These are phyloP conservation scores for Pocota personata DNA, from an alignment of 2,888 invertebrate species.

Conservation along the genomic window DNA sequence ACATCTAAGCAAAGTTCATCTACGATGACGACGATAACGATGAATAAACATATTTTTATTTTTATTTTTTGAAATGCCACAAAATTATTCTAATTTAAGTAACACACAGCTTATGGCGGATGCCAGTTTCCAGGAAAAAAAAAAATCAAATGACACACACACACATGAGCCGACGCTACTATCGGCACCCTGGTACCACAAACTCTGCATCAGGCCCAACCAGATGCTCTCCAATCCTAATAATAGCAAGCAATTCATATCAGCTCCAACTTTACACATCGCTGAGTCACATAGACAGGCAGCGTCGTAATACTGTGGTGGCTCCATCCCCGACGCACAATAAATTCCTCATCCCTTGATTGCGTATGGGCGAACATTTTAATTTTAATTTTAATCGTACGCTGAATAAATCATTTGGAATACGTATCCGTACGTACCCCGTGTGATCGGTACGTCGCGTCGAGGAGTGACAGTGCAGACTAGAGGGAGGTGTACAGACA, in stretches of 20 bases:
- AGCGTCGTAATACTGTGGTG: neutral
- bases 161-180: neutral
- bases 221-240: slow-evolving; percentile 53
- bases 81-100: slow-evolving; percentile 55
- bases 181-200: neutral
- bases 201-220: slow-evolving; percentile 17
- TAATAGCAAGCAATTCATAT: slow-evolving; percentile 54
- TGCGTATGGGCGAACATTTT: slow-evolving; percentile 45
- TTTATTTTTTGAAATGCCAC: slow-evolving; percentile 18
- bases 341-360: slow-evolving; percentile 24
- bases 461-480: neutral
- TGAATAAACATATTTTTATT: slow-evolving; percentile 27
- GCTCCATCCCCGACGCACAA: neutral
- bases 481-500: slow-evolving; percentile 6
- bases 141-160: slow-evolving; percentile 8
- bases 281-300: slow-evolving; percentile 41
- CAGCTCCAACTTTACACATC: slow-evolving; percentile 53
- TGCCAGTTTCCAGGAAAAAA: slow-evolving; percentile 5
- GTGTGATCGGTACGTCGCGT: neutral
- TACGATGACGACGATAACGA: neutral
- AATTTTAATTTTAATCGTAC: slow-evolving; percentile 64
- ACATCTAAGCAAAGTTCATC: slow-evolving; percentile 17
- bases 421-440: neutral
- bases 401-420: slow-evolving; percentile 63
- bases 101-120: slow-evolving; percentile 31